Base-by-base conservation (phyloP, 2,113 vertebrate genomes). In the Fregetta grallaria region DNA sequence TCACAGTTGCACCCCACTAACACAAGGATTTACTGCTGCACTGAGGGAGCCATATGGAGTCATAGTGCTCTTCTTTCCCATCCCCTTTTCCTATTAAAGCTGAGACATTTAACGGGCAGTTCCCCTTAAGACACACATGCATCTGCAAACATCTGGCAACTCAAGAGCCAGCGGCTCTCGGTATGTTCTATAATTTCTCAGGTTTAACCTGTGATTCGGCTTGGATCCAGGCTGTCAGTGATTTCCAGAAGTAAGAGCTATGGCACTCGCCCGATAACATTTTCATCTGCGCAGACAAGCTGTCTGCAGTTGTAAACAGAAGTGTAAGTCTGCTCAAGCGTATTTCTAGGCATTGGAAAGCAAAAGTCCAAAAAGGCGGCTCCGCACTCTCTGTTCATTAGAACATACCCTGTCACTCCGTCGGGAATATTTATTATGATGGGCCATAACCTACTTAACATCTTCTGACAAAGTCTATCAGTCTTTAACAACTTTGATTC, bases 381-480 rank as follows among this genome's bases (percentile, higher is more conserved):
- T 86, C 80, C 2, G 2, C 20, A 14, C 18, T 40, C 71, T n/a
- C 55, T 13, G 20, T 53, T 91, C 52, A 32, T 63, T 34, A 90
- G 36, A 90, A 82, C 12, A 45, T 13, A 61, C 11, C 18, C 71
- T 73, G 55, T 72, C 82, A 26, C 62, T 88, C 87, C 20, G 3
- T 30, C 3, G 7, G 63, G 52, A 83, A 40, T 58, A 78, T 65
- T 82, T 56, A 42, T 68, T 80, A 73, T n/a, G 71, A 90, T 44
- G 49, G 55, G 34, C 67, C 65, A 55, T 91, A 91, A 94, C 80
- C 84, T 63, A 89, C 59, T 74, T 86, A 91, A 75, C 53, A 78
- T 61, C 68, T 84, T 91, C 88, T 95, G 91, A 91, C 50, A 62
- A 95, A 96, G 66, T 71, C 88, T 92, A 38, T 90, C 83, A 73